These are phyloP conservation scores for Nemopilema nomurai DNA, from an alignment of 30 jellyfish, hydroid and myxozoan species.

Conservation along the genomic window DNA sequence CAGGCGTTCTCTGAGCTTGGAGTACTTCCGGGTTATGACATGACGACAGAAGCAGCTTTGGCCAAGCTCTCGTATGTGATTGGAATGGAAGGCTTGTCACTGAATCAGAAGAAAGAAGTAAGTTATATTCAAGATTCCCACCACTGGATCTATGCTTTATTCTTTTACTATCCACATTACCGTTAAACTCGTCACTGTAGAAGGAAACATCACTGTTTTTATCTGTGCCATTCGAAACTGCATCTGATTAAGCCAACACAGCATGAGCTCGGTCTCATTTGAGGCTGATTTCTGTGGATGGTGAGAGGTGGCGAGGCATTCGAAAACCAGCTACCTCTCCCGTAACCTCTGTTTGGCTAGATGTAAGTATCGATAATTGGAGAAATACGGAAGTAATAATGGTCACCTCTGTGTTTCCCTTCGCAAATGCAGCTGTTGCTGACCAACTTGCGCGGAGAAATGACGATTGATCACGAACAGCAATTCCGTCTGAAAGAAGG, in stretches of 20 bases:
- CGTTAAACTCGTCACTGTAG: no score
- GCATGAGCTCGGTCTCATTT: no score
- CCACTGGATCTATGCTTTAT: not conserved
- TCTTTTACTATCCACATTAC: not conserved
- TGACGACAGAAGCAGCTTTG: constrained; percentile 98
- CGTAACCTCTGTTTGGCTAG: no score
- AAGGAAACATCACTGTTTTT: no score
- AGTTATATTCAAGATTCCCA: not conserved
- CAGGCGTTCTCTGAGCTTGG: constrained; percentile 89
- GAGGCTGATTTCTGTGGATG: no score
- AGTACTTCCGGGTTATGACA: constrained; percentile 96
- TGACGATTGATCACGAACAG: constrained; percentile 78
- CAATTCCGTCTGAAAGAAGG: constrained; percentile 87
- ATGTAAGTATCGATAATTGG: no score
- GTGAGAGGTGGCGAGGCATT: no score
- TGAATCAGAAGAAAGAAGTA: constrained; percentile 56
- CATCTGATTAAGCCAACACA: no score
- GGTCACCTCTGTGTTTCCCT: no score
- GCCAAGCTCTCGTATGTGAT: constrained; percentile 89
- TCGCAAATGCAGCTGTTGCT: constrained; percentile 38
- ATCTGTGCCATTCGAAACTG: no score
- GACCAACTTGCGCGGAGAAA: constrained; percentile 88
- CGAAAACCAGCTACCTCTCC: no score
- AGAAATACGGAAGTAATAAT: no score
- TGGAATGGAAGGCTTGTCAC: constrained; percentile 67